Evolutionary conservation across 2,113 vertebrate genomes (phyloP), one percentile per base, ranked within the genome.

Genomic region (Elachura formosa): DNA sequence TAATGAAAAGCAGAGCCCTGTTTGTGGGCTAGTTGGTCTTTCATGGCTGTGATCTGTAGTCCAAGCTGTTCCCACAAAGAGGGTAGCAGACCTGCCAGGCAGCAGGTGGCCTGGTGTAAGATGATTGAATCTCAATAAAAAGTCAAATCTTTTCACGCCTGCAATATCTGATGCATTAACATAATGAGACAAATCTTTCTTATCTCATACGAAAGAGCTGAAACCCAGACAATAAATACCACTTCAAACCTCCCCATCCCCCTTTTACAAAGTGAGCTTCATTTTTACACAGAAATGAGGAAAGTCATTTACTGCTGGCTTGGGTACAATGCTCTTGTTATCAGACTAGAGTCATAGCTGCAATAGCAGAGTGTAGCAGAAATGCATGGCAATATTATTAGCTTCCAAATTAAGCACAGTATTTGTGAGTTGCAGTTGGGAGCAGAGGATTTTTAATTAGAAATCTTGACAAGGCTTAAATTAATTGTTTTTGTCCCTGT

Each of bases 371-470:
- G 13, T 77, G n/a, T 64, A 84, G 77, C 69, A 94, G 66, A 75
- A 92, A 87, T 66, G 34, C 25, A 4, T 72, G 78, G 69, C 93
- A 92, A 89, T 87, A 85, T 80, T 89, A 93, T 88, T 92, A 94
- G 64, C 67, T 94, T 97, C 51, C 58, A 94, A 91, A 92, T 92
- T 95, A 94, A 94, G 71, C 62, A 66, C 71, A 83, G 54, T 87
- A 85, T 93, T 96, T 96, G 74, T 75, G 83, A 87, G n/a, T 75
- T 91, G 87, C 87, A 62, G 63, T 40, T 84, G 75, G 74, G 59
- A 92, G 78, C 51, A 84, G 81, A 89, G 46, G 58, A 89, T 89
- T 94, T 95, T 89, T 96, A 92, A 95, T 95, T 94, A 92, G 94
- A 75, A 94, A 91, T 72, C 77, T 89, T 94, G 94, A 95, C 84